phyloP scores from a whole-genome alignment of 1,140 invertebrate genomes.

The Vanessa tameamea region DNA sequence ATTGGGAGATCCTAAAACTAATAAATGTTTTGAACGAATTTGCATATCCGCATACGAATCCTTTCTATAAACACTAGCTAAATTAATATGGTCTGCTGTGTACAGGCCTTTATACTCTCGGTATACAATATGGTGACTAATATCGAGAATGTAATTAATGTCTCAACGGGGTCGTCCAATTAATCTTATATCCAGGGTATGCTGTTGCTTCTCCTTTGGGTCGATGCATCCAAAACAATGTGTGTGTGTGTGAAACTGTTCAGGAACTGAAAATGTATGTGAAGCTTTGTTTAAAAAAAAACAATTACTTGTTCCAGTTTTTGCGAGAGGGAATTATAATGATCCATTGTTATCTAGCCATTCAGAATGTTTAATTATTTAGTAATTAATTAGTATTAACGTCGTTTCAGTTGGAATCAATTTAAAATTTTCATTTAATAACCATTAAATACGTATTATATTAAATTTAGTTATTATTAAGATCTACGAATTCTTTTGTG shows the following conservation, averaged over 20 bases:
- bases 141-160: constrained; percentile 25
- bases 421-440: too few species aligned
- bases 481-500: too few species aligned
- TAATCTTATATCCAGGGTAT: constrained; percentile 25
- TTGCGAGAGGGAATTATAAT: neutral
- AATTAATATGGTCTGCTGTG: neutral
- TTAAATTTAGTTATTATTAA: too few species aligned
- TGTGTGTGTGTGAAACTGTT: neutral
- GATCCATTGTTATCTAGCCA: neutral
- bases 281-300: neutral
- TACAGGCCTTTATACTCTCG: constrained; percentile 1
- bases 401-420: too few species aligned
- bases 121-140: constrained; percentile 5
- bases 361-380: neutral
- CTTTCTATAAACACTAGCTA: neutral
- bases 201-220: constrained; percentile 17
- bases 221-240: constrained; percentile 8
- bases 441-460: too few species aligned
- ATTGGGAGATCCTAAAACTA: too few species aligned
- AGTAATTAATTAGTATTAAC: too few species aligned
- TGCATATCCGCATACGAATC: too few species aligned
- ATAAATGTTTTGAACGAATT: too few species aligned
- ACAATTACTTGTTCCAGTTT: neutral
- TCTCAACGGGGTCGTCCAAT: constrained; percentile 31
- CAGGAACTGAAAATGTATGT: neutral